These are phyloP conservation scores for Mimumesa dahlbomi DNA, from an alignment of 2,888 invertebrate genomes.

Conservation along the genomic window DNA sequence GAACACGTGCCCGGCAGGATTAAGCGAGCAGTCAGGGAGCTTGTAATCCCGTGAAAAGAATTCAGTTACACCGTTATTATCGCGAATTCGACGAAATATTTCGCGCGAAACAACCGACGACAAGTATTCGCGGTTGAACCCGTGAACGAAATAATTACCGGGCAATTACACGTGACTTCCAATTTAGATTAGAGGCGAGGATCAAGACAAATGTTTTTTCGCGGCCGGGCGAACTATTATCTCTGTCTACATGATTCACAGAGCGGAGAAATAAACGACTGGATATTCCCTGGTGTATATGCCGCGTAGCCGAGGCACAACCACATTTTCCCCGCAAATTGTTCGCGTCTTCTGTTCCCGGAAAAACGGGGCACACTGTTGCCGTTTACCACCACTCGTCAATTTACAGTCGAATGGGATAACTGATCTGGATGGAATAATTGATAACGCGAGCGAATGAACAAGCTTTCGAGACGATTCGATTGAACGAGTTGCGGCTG, in stretches of 20 bases:
- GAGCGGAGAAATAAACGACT: constrained; percentile 28
- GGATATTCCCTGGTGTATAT: constrained; percentile 35
- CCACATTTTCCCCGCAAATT: constrained; percentile 44
- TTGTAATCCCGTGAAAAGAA: too few relatives aligned
- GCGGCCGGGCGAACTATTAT: constrained; percentile 26
- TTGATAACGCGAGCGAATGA: constrained; percentile 6
- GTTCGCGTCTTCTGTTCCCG: constrained; percentile 47
- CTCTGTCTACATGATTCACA: constrained; percentile 36
- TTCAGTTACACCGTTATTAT: too few relatives aligned
- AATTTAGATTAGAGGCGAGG: constrained; percentile 9
- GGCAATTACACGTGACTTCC: neutral
- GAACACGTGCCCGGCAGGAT: too few relatives aligned
- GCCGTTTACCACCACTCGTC: constrained; percentile 16
- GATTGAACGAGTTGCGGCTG: neutral
- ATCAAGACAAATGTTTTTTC: constrained; percentile 35
- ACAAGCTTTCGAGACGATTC: constrained; percentile 1
- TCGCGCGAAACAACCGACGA: too few relatives aligned
- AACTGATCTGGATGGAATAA: constrained; percentile 15
- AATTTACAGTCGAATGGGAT: constrained; percentile 1
- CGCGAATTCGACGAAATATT: too few relatives aligned
- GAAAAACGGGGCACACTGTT: constrained; percentile 18
- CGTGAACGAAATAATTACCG: constrained; percentile 12
- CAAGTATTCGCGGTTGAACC: too few relatives aligned
- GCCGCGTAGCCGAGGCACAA: constrained; percentile 10
- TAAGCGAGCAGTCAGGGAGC: too few relatives aligned